Evolutionary conservation across 2,113 vertebrate species (phyloP).

Genomic region (Haplochromis burtoni): DNA sequence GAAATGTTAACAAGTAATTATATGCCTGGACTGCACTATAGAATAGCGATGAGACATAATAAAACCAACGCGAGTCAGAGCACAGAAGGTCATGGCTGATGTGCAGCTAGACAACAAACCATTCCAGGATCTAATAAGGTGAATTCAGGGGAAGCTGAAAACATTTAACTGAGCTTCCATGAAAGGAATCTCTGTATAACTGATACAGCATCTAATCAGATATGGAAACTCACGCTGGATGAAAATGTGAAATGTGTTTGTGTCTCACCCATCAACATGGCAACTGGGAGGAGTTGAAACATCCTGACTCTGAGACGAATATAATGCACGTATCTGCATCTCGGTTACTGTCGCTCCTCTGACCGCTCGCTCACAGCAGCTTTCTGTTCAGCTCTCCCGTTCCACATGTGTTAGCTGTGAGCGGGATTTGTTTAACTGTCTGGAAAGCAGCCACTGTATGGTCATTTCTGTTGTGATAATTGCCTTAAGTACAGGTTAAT

Average conservation of each 20-base stretch:
- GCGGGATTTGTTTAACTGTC: slow-evolving; percentile 32
- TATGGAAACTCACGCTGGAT: neutral
- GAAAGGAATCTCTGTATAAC: neutral
- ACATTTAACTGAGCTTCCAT: neutral
- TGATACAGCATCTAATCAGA: neutral
- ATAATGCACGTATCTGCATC: neutral
- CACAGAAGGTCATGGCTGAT: neutral
- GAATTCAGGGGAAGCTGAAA: neutral
- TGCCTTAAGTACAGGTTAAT: slow-evolving; percentile 49
- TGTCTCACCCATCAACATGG: neutral
- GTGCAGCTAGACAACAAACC: neutral
- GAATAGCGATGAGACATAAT: slow-evolving; percentile 8
- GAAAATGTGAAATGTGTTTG: neutral
- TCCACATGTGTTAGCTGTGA: slow-evolving; percentile 3
- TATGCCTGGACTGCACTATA: slow-evolving; percentile 3
- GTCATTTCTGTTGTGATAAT: slow-evolving; percentile 44
- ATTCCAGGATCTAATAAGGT: neutral
- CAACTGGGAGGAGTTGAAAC: neutral
- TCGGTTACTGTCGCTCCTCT: neutral
- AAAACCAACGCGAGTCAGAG: neutral
- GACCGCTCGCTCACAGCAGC: slow-evolving; percentile 1
- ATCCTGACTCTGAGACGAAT: neutral
- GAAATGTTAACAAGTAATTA: slow-evolving; percentile 42
- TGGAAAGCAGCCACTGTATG: slow-evolving; percentile 22
- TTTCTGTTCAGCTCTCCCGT: neutral